Conservation (phyloP, 2,113 vertebrate genomes). For the Pseudopipra pipra region DNA sequence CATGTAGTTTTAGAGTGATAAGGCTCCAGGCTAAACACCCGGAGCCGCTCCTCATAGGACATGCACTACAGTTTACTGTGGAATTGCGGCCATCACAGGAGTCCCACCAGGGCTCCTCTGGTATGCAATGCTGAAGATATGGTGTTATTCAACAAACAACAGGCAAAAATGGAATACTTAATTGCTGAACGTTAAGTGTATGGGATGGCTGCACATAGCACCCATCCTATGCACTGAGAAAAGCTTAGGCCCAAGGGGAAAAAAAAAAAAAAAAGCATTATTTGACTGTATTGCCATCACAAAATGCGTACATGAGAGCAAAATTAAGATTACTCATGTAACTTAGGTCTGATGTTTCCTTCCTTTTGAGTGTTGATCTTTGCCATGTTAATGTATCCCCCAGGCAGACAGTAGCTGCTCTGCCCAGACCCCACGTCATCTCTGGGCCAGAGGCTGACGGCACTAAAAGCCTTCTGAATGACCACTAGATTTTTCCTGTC, state of each 20-base stretch:
- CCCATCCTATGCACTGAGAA: accelerated
- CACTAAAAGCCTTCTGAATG: accelerated
- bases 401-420: background rate
- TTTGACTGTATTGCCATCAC: background rate
- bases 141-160: accelerated
- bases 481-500: background rate
- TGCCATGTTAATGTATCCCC: accelerated
- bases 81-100: accelerated
- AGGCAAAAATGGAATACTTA: background rate
- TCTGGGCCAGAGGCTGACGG: background rate
- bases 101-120: accelerated
- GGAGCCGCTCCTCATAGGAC: accelerated
- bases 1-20: too few species aligned
- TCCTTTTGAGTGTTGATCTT: background rate
- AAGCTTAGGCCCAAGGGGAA: background rate
- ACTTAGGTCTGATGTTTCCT: accelerated
- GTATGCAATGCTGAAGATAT: accelerated
- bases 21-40: background rate
- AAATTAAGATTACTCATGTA: accelerated
- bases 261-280: accelerated
- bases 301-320: background rate
- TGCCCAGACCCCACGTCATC: accelerated
- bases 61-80: background rate
- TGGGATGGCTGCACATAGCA: background rate
- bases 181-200: background rate